Percentiles rank a stretch among this genome's conserved stretches.
Conservation (phyloP, 2,797 vertebrate species). For the Crenuchus spilurus region DNA sequence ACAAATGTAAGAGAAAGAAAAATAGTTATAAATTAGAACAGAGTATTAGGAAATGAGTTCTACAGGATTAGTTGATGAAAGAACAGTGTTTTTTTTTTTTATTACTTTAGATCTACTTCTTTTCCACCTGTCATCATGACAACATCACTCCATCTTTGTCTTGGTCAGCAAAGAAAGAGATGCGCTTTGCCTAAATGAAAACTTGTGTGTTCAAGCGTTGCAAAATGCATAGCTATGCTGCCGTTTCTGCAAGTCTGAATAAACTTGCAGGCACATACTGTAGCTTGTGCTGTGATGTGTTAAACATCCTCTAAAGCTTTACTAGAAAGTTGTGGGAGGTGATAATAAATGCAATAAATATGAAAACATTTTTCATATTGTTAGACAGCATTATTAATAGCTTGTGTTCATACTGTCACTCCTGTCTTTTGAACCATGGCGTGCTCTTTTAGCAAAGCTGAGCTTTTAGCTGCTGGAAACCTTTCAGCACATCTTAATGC, state of each 20-base stretch:
- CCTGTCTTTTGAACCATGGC: neutral
- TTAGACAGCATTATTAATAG: constrained; percentile 7
- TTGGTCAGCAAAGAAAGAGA: neutral
- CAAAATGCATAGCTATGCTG: neutral
- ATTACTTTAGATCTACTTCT: neutral
- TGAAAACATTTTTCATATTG: constrained; percentile 25
- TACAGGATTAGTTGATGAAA: no score
- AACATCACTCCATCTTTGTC: neutral
- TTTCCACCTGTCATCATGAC: neutral
- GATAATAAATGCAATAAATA: constrained; percentile 13
- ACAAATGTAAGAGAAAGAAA: no score
- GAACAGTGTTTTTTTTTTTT: neutral
- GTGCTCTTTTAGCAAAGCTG: constrained; percentile 5
- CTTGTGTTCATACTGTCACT: neutral
- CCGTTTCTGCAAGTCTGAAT: neutral
- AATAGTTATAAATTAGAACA: no score
- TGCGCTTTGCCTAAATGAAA: neutral
- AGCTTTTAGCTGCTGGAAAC: constrained; percentile 35
- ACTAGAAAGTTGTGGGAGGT: neutral
- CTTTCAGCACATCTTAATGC: constrained; percentile 50
- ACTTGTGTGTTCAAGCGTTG: neutral
- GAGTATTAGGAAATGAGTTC: no score
- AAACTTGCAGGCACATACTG: neutral
- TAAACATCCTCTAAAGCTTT: neutral
- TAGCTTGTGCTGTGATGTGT: neutral